Percentiles rank a stretch among this genome's conserved stretches.
phyloP scores from a whole-genome alignment of 1,140 invertebrate species.

The Drosophila erecta region DNA sequence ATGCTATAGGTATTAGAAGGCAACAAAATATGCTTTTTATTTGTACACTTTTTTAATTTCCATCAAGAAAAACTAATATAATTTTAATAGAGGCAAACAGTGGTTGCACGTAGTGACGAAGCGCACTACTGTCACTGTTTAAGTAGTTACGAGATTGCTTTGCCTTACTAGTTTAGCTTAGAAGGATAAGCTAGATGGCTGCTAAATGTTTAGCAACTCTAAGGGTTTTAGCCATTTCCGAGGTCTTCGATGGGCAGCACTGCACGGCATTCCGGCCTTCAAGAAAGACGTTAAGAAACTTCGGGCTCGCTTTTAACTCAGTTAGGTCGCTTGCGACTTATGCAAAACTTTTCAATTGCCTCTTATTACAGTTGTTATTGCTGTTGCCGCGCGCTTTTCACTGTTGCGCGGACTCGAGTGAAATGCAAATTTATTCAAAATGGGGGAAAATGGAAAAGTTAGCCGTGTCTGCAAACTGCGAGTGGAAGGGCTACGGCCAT shows the following conservation, averaged over 20 bases:
- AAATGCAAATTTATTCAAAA: constrained; percentile 82
- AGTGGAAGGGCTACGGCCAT: constrained; percentile 54
- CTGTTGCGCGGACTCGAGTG: constrained; percentile 54
- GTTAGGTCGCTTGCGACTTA: constrained; percentile 72
- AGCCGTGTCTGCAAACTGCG: constrained; percentile 35
- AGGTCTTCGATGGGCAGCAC: not conserved
- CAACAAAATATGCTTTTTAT: not conserved
- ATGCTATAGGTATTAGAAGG: too few relatives aligned
- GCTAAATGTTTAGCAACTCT: too few relatives aligned
- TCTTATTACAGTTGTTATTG: constrained; percentile 67
- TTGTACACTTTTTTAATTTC: too few relatives aligned
- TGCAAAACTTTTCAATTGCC: constrained; percentile 82
- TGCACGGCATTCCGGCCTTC: not conserved
- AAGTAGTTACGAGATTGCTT: too few relatives aligned
- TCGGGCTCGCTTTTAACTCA: constrained; percentile 63
- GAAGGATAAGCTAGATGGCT: too few relatives aligned
- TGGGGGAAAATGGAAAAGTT: constrained; percentile 67
- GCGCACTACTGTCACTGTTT: too few relatives aligned
- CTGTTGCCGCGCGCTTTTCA: constrained; percentile 33
- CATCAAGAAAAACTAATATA: too few relatives aligned
- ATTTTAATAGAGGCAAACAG: too few relatives aligned
- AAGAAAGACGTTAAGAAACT: constrained; percentile 48
- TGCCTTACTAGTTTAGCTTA: too few relatives aligned
- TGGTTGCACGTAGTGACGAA: too few relatives aligned
- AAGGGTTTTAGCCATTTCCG: not conserved